These are phyloP conservation scores for Liodrosophila aerea DNA, from an alignment of 2,888 invertebrate genomes.

Conservation along the genomic window DNA sequence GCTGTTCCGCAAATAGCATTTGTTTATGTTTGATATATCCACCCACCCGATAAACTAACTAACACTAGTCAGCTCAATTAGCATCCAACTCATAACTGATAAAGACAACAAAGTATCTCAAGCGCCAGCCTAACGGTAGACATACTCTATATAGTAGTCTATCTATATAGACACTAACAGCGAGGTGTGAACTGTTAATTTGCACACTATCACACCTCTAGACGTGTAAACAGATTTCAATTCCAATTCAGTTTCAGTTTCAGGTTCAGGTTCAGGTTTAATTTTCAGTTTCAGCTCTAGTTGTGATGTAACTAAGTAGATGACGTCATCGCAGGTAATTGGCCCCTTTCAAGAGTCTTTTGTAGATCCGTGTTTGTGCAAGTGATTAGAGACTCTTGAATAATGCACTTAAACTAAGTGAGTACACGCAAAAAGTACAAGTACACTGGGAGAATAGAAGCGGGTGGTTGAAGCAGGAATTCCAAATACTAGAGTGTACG, in stretches of 20 bases:
- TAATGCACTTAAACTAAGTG: constrained; percentile 12
- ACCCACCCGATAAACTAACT: constrained; percentile 25
- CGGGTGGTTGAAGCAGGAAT: too few relatives aligned
- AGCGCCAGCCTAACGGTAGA: not conserved
- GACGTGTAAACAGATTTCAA: constrained; percentile 15
- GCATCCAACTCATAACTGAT: constrained; percentile 47
- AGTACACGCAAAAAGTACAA: not conserved
- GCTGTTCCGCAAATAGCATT: too few relatives aligned
- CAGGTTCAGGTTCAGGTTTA: constrained; percentile 14
- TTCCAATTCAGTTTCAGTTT: not conserved
- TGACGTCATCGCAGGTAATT: constrained; percentile 1
- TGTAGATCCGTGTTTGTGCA: constrained; percentile 13
- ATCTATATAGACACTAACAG: not conserved
- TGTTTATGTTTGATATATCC: constrained; percentile 10
- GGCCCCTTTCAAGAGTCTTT: too few relatives aligned
- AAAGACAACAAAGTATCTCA: constrained; percentile 43
- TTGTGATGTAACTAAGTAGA: constrained; percentile 26
- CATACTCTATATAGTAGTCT: too few relatives aligned
- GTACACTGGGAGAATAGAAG: too few relatives aligned
- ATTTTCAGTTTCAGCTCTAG: constrained; percentile 18
- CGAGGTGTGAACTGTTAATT: constrained; percentile 49
- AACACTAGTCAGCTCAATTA: constrained; percentile 43
- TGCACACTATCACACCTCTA: constrained; percentile 23
- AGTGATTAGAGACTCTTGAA: constrained; percentile 26
- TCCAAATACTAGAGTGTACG: too few relatives aligned